Conservation (phyloP, 1,140 invertebrate genomes). For the Dicyema japonicum region DNA sequence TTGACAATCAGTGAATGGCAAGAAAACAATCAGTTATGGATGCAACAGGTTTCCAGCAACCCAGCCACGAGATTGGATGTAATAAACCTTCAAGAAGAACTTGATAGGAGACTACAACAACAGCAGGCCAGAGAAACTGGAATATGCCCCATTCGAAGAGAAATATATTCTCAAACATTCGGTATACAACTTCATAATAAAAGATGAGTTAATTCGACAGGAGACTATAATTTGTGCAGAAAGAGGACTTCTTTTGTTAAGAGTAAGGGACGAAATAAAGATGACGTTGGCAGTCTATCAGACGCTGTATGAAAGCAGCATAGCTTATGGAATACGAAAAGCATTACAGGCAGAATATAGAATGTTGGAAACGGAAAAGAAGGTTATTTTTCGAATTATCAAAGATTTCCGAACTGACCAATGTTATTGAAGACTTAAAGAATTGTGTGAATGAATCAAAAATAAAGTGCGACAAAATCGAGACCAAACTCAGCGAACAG, state of each 20-base stretch:
- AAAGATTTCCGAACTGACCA: slow-evolving; percentile 27
- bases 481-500: slow-evolving; percentile 43
- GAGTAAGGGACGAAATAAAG: slow-evolving; percentile 63
- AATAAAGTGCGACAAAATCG: slow-evolving; percentile 44
- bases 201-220: slow-evolving; percentile 60
- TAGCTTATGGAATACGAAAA: slow-evolving; percentile 84
- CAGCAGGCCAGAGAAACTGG: slow-evolving; percentile 56
- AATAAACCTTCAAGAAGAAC: slow-evolving; percentile 53
- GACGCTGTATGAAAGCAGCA: slow-evolving; percentile 73
- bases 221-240: slow-evolving; percentile 87
- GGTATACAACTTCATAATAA: slow-evolving; percentile 24
- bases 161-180: slow-evolving; percentile 65
- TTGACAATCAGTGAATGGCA: slow-evolving; percentile 44
- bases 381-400: slow-evolving; percentile 4
- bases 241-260: slow-evolving; percentile 52
- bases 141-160: slow-evolving; percentile 52
- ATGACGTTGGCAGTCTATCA: slow-evolving; percentile 78
- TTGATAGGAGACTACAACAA: slow-evolving; percentile 50
- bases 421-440: slow-evolving; percentile 37
- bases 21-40: slow-evolving; percentile 27
- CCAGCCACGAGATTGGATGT: slow-evolving; percentile 61
- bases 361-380: slow-evolving; percentile 32
- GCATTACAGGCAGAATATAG: slow-evolving; percentile 43
- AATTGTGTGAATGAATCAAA: slow-evolving; percentile 42
- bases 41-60: slow-evolving; percentile 36